A percentile compares a stretch with the other conserved stretches of the same genome.
phyloP scores from a whole-genome alignment of 2,113 vertebrate genomes.

The Vulpes vulpes region DNA sequence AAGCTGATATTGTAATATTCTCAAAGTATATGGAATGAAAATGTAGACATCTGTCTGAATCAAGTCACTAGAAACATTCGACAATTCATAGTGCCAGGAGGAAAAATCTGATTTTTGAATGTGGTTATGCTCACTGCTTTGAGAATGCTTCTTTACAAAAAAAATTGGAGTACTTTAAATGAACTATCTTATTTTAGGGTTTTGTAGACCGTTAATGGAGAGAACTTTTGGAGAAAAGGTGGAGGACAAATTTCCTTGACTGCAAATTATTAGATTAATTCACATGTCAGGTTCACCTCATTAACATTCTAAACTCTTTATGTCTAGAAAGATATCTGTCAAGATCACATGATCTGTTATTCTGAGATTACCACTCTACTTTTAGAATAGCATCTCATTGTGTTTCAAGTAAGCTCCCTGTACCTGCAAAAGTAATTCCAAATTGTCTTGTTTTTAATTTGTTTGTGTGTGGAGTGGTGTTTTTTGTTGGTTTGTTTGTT shows the following conservation, averaged over 20 bases:
- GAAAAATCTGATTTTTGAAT: slow-evolving; percentile 26
- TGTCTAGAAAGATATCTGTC: slow-evolving; percentile 61
- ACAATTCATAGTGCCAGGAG: slow-evolving; percentile 2
- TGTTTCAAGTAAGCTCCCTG: slow-evolving; percentile 66
- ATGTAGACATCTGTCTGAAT: background rate
- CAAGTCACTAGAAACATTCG: slow-evolving; percentile 17
- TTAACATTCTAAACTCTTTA: slow-evolving; percentile 53
- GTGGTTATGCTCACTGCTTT: background rate
- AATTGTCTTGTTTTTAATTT: slow-evolving; percentile 56
- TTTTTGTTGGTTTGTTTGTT: background rate
- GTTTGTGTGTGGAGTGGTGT: background rate
- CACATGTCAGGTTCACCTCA: slow-evolving; percentile 24
- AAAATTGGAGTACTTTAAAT: background rate
- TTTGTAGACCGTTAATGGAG: slow-evolving; percentile 11
- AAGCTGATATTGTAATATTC: slow-evolving; percentile 9
- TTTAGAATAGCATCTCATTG: slow-evolving; percentile 58
- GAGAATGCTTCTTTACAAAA: background rate
- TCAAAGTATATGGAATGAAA: slow-evolving; percentile 42
- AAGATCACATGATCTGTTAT: slow-evolving; percentile 74
- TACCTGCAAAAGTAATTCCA: slow-evolving; percentile 58
- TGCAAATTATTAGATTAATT: slow-evolving; percentile 51
- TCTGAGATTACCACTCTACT: slow-evolving; percentile 50
- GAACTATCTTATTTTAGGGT: background rate
- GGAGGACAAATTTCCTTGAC: background rate
- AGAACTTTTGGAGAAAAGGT: slow-evolving; percentile 22